These are phyloP conservation scores for Pterostichus niger DNA, from an alignment of 2,888 invertebrate species.

Conservation along the genomic window DNA sequence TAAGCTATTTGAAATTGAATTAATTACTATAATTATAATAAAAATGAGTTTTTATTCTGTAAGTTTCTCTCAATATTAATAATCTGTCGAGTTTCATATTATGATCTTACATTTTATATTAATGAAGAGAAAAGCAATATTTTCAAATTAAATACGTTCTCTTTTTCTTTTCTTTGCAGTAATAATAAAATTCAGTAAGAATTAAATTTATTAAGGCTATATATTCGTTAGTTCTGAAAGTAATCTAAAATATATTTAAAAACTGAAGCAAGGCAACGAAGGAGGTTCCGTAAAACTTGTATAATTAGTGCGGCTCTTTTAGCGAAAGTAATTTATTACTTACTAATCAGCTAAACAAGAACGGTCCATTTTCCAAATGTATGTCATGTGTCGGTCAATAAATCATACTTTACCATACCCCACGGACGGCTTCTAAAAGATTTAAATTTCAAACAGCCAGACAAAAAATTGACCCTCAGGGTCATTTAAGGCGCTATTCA, in stretches of 20 bases:
- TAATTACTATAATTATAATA: no score
- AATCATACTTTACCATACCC: conserved; percentile 56
- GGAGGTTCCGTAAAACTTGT: background rate
- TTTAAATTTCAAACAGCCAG: conserved; percentile 56
- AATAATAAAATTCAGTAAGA: background rate
- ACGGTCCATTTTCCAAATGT: conserved; percentile 42
- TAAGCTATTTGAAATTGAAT: no score
- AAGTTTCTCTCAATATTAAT: no score
- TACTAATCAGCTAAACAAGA: conserved; percentile 49
- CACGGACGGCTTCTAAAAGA: conserved; percentile 26
- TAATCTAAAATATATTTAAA: conserved; percentile 1
- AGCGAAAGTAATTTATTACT: conserved; percentile 51
- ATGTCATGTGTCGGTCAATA: conserved; percentile 47
- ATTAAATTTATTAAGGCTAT: conserved; percentile 1
- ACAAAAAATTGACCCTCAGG: conserved; percentile 60
- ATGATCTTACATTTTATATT: background rate
- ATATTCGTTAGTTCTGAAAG: conserved; percentile 4
- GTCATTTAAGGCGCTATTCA: conserved; percentile 50
- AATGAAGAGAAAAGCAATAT: background rate
- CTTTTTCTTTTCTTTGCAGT: background rate
- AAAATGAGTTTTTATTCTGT: no score
- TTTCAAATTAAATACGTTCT: background rate
- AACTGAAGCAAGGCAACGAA: background rate
- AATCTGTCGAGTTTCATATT: no score
- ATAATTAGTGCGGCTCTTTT: conserved; percentile 36